A percentile compares a stretch with the other conserved stretches of the same genome.
These are phyloP conservation scores for Penaeus chinensis DNA, from an alignment of 1,140 invertebrate genomes.

Conservation along the genomic window DNA sequence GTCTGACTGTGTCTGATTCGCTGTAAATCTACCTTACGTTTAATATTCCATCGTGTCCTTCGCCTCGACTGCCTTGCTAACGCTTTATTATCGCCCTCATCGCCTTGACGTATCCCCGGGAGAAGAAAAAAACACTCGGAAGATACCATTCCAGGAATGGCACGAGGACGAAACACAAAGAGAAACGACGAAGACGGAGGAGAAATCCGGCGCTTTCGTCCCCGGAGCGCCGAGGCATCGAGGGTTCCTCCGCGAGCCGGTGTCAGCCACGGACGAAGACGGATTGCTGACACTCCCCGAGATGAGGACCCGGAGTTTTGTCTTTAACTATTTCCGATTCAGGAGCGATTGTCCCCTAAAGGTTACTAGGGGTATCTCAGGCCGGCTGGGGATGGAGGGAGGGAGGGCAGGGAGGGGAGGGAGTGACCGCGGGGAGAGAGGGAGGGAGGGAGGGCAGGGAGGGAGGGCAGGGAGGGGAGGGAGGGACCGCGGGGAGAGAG, in stretches of 20 bases:
- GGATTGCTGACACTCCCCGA: slow-evolving; percentile 33
- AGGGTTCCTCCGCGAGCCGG: slow-evolving; percentile 7
- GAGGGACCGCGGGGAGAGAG: background rate
- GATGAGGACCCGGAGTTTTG: slow-evolving; percentile 31
- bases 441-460: background rate
- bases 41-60: too few species aligned
- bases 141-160: too few species aligned
- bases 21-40: too few species aligned
- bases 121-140: too few species aligned
- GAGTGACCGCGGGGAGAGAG: background rate
- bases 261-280: slow-evolving; percentile 46
- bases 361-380: background rate
- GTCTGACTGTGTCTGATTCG: too few species aligned
- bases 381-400: background rate
- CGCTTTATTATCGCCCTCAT: too few species aligned
- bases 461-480: background rate
- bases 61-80: too few species aligned
- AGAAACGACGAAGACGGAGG: slow-evolving; percentile 1
- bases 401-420: background rate
- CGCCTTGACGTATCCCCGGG: too few species aligned
- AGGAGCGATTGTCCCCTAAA: slow-evolving; percentile 35
- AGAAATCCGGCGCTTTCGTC: background rate
- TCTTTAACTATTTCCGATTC: slow-evolving; percentile 49
- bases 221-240: too few species aligned
- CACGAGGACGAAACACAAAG: background rate